Evolutionary conservation across 2,888 invertebrate species (phyloP).

Genomic region (Poecilus cupreus): DNA sequence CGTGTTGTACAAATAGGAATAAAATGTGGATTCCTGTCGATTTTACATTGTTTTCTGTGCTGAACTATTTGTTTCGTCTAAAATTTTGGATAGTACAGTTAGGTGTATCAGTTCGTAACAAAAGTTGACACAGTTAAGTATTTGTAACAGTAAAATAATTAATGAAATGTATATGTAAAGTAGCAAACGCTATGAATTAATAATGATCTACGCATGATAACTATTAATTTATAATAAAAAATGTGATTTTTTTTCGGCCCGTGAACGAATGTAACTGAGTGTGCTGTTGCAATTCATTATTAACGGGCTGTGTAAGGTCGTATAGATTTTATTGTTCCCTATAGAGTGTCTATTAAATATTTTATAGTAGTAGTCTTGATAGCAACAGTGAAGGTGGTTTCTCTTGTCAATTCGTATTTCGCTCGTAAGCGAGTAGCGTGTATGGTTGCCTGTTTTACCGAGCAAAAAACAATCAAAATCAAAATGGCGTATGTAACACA

Average conservation of each 20-base stretch:
- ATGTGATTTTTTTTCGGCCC: neutral
- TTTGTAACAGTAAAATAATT: neutral
- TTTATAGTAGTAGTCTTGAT: neutral
- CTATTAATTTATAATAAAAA: neutral
- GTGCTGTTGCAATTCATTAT: conserved; percentile 14
- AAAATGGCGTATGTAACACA: conserved; percentile 48
- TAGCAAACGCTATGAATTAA: neutral
- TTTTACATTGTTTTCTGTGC: neutral
- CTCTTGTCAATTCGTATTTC: conserved; percentile 8
- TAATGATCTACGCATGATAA: neutral
- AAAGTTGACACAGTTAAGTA: neutral
- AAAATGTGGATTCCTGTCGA: neutral
- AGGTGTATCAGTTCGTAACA: neutral
- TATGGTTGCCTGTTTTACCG: conserved; percentile 38
- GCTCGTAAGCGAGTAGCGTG: neutral
- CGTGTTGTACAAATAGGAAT: conserved; percentile 10
- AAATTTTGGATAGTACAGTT: neutral
- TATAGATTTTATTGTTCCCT: conserved; percentile 23
- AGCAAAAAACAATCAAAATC: conserved; percentile 36
- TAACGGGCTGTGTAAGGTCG: conserved; percentile 3
- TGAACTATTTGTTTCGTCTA: neutral
- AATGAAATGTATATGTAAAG: neutral
- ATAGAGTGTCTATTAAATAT: conserved; percentile 10
- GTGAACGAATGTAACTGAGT: neutral
- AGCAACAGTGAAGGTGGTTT: neutral